Evolutionary conservation across 2,888 invertebrate species (phyloP).

Genomic region (Eristalis tenax): DNA sequence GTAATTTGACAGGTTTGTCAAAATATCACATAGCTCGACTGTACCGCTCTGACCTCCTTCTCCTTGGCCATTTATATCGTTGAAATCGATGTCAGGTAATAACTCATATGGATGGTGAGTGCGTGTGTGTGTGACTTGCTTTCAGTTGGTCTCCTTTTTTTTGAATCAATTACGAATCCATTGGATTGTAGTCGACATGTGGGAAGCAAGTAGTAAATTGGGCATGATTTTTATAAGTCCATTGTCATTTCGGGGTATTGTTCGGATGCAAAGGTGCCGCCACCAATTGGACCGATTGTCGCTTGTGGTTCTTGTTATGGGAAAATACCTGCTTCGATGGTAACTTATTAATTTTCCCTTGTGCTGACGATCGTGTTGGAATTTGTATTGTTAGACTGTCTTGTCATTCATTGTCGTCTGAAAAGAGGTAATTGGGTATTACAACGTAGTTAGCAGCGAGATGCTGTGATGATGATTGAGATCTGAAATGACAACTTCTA

Average conservation of each 20-base stretch:
- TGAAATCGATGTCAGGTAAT: constrained; percentile 47
- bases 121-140: neutral
- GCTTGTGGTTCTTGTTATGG: constrained; percentile 47
- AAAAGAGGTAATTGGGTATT: constrained; percentile 58
- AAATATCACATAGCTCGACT: constrained; percentile 51
- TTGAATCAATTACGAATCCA: constrained; percentile 32
- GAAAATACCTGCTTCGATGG: constrained; percentile 51
- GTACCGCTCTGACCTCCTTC: constrained; percentile 46
- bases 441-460: constrained; percentile 39
- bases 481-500: constrained; percentile 16
- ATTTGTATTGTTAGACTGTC: constrained; percentile 45
- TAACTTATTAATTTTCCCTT: constrained; percentile 55
- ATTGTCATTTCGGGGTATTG: constrained; percentile 41
- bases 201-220: constrained; percentile 61
- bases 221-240: constrained; percentile 53
- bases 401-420: constrained; percentile 56
- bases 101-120: constrained; percentile 18
- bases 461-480: constrained; percentile 26
- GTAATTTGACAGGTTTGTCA: constrained; percentile 71
- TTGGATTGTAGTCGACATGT: constrained; percentile 15
- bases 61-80: neutral
- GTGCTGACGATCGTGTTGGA: constrained; percentile 28
- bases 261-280: constrained; percentile 53
- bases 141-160: constrained; percentile 1
- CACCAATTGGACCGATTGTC: constrained; percentile 36